These are phyloP conservation scores for Sinotaia quadrata DNA, from an alignment of 2,888 invertebrate genomes.

Conservation along the genomic window DNA sequence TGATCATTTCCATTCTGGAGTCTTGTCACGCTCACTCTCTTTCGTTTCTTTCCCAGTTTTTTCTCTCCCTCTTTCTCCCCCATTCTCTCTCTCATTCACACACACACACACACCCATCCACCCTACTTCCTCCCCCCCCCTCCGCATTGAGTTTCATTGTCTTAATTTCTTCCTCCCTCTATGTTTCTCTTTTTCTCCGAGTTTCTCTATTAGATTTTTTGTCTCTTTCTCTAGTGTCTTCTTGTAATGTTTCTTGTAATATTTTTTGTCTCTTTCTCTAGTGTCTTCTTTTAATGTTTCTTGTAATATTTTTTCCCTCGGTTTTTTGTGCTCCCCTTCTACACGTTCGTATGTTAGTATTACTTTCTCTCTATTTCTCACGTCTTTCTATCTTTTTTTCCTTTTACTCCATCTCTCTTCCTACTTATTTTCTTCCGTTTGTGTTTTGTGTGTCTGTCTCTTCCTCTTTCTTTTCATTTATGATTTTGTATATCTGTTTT, in stretches of 20 bases:
- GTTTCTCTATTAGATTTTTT: too few relatives aligned
- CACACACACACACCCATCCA: too few relatives aligned
- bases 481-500: too few relatives aligned
- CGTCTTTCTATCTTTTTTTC: too few relatives aligned
- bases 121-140: background rate
- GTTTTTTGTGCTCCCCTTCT: background rate
- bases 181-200: constrained; percentile 3
- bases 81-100: background rate
- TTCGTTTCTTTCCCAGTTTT: background rate
- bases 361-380: too few relatives aligned
- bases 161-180: constrained; percentile 6
- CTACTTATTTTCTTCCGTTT: too few relatives aligned
- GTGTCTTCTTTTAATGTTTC: background rate
- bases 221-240: background rate
- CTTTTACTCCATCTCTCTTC: too few relatives aligned
- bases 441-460: too few relatives aligned
- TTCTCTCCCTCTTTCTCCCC: background rate
- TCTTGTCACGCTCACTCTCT: background rate
- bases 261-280: background rate
- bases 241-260: background rate
- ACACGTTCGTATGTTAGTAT: too few relatives aligned
- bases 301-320: too few relatives aligned
- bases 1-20: background rate
- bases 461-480: too few relatives aligned
- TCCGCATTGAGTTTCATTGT: background rate